phyloP scores from a whole-genome alignment of 1,140 invertebrate genomes.

The Brachionus rubens region DNA sequence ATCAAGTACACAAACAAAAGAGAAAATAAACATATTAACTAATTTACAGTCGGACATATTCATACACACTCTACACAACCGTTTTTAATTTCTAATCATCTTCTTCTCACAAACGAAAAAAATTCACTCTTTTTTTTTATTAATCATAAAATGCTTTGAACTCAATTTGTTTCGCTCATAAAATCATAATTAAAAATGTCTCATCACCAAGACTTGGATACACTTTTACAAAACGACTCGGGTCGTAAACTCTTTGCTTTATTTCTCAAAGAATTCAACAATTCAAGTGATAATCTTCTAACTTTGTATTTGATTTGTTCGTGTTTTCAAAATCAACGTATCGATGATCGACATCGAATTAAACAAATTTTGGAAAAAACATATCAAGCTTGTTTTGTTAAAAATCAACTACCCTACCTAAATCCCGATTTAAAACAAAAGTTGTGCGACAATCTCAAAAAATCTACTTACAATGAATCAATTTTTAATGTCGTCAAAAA shows the following conservation, averaged over 20 bases:
- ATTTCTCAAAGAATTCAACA: slow-evolving; percentile 43
- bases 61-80: no score
- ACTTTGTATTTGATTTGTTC: slow-evolving; percentile 42
- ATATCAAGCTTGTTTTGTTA: slow-evolving; percentile 31
- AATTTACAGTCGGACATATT: not conserved
- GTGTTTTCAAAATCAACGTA: slow-evolving; percentile 28
- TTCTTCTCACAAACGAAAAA: no score
- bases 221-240: slow-evolving; percentile 24
- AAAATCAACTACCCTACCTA: slow-evolving; percentile 28
- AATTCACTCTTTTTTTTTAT: no score
- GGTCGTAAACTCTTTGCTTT: slow-evolving; percentile 34
- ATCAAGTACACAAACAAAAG: not conserved
- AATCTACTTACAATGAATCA: slow-evolving; percentile 35
- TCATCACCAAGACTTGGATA: slow-evolving; percentile 14
- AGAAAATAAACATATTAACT: not conserved
- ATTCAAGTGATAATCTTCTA: slow-evolving; percentile 38
- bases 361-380: slow-evolving; percentile 43
- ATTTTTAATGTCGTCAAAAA: slow-evolving; percentile 36
- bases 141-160: not conserved
- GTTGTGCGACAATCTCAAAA: slow-evolving; percentile 24
- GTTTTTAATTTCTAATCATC: no score
- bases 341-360: slow-evolving; percentile 15
- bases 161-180: not conserved
- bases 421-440: slow-evolving; percentile 35
- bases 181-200: slow-evolving; percentile 7